Evolutionary conservation across 2,888 invertebrate species (phyloP), one percentile per base, ranked within the genome.

Genomic region (Perithous albicinctus): DNA sequence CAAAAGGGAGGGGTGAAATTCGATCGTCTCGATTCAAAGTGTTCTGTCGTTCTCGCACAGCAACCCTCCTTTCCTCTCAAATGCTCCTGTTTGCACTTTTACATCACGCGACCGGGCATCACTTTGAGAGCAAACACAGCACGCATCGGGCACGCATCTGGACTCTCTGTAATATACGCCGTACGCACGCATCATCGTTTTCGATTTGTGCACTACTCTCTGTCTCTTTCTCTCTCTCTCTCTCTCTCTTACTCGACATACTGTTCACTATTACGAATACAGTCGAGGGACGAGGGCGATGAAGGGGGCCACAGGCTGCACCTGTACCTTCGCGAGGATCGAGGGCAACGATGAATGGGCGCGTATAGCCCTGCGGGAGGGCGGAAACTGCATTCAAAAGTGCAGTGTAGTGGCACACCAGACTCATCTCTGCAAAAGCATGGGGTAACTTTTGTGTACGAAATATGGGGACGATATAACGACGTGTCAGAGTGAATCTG

Each of bases 11-110:
- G 32, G 56, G 32, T 70, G 78, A 81, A 81, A 81, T 48, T 18
- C 77, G 80, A 83, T 79, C 64, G 67, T 80, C 78, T 77, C 80
- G 74, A 77, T 80, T 80, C 64, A 73, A 29, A 77, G 51, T 29
- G 35, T 26, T 26, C 23, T 15, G 29, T 72, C 54, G 35, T 20
- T 64, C 56, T 61, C 41, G 43, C 69, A 73, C 76, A 66, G 38
- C 51, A 51, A 64, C 23, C 29, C 12, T 61, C 48, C 7, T 64
- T n/a, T n/a, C n/a, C n/a, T 48, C 15, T 20, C 46, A 38, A 18
- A 5, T 63, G 56, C 43, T 69, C 63, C 72, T 85, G 85, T 85
- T 84, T 85, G 85, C 83, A 85, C 79, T 83, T 83, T 84, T 81
- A 46, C 74, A 64, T 76, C 70, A 83, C 56, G 23, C 72, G 66